Conservation (phyloP, 2,113 vertebrate genomes). For the Neolamprologus kungweensis region DNA sequence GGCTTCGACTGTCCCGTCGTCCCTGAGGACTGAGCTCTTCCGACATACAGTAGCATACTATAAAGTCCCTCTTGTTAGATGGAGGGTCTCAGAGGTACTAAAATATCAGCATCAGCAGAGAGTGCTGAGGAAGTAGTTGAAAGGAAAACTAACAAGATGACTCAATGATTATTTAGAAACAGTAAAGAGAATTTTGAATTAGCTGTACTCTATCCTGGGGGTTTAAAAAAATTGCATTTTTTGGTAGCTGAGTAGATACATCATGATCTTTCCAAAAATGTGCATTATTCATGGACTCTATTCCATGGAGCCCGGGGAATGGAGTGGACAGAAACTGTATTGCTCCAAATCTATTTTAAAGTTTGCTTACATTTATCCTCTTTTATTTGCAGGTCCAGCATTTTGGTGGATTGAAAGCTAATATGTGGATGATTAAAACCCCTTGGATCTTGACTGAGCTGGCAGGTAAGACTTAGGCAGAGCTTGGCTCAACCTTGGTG, state of each 20-base stretch:
- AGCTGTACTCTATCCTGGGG: slow-evolving; percentile 24
- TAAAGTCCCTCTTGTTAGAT: slow-evolving; percentile 8
- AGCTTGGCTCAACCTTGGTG: neutral
- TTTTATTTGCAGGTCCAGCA: slow-evolving; percentile 47
- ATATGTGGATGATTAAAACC: slow-evolving; percentile 54
- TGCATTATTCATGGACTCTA: slow-evolving; percentile 21
- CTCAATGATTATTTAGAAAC: slow-evolving; percentile 50
- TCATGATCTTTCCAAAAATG: slow-evolving; percentile 21
- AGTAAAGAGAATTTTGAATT: slow-evolving; percentile 51
- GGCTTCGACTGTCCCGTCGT: slow-evolving; percentile 7
- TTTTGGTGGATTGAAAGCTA: slow-evolving; percentile 28
- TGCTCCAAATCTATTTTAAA: slow-evolving; percentile 4
- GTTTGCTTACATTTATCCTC: neutral
- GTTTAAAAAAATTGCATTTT: slow-evolving; percentile 27
- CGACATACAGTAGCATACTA: neutral
- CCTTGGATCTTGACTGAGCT: slow-evolving; percentile 51
- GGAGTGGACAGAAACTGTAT: neutral
- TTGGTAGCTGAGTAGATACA: slow-evolving; percentile 13
- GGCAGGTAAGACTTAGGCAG: slow-evolving; percentile 57
- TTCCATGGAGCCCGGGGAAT: neutral
- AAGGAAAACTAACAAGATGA: slow-evolving; percentile 49
- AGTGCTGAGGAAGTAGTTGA: slow-evolving; percentile 21
- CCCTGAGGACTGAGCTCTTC: slow-evolving; percentile 1
- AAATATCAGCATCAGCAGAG: slow-evolving; percentile 37
- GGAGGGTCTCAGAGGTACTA: slow-evolving; percentile 23